phyloP scores from a whole-genome alignment of 2,113 vertebrate species.

The Sapayoa aenigma region DNA sequence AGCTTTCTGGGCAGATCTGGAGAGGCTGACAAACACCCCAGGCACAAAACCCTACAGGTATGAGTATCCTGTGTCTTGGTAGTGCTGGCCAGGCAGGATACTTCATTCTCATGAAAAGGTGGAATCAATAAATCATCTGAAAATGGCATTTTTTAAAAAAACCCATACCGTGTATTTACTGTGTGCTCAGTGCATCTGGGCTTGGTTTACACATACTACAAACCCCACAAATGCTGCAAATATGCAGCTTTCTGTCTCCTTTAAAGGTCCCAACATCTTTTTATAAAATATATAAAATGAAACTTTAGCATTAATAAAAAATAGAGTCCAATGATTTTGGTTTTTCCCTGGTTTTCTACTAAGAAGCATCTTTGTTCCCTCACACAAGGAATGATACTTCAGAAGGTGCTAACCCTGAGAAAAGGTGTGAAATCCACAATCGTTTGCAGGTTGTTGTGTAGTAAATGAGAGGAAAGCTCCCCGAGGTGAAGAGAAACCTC shows the following conservation, averaged over 20 bases:
- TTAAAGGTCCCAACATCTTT: not conserved
- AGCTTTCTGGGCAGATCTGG: not conserved
- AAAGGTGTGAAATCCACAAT: not conserved
- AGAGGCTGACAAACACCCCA: not conserved
- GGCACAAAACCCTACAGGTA: accelerated
- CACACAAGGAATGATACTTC: accelerated
- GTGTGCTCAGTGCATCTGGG: not conserved
- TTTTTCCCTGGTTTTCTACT: not conserved
- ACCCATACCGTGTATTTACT: too few relatives aligned
- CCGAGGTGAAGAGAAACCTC: not conserved
- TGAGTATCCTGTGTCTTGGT: not conserved
- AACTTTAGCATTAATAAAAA: not conserved
- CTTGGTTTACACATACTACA: not conserved
- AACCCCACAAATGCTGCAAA: accelerated
- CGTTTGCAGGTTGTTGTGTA: not conserved
- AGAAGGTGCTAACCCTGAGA: not conserved
- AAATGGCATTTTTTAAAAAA: not conserved
- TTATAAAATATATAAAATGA: not conserved
- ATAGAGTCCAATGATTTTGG: not conserved
- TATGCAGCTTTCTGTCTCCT: not conserved
- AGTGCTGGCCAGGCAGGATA: not conserved
- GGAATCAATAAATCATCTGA: not conserved
- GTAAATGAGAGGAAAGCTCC: not conserved
- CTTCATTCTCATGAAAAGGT: not conserved
- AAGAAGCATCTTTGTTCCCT: not conserved